Evolutionary conservation across 2,797 vertebrate genomes (phyloP), one percentile per base, ranked within the genome.

Genomic region (Poecilia wingei): DNA sequence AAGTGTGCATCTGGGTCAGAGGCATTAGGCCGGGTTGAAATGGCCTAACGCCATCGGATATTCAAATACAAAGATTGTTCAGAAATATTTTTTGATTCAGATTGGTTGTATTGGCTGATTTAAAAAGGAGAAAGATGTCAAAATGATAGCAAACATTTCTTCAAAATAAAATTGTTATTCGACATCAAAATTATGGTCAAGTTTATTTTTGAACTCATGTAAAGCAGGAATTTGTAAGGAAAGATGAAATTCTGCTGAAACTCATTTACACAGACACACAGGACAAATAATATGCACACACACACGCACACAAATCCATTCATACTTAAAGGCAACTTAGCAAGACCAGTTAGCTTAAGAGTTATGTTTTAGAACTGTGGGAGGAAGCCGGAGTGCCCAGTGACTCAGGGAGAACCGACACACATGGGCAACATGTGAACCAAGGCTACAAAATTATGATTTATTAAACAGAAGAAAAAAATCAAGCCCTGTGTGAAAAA

Each of bases 1-100:
- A 71, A 68, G 73, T 77, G 51, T 78, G 64, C 72, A 64, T 79
- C 77, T 70, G 78, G 86, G 82, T 90, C 81, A 89, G 68, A 70
- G 6, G 25, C 1, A 6, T 36, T 33, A 36, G 61, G 18, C 16
- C 0, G 28, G 8, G 3, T 64, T 4, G 3, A 70, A 70, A 28
- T 45, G 1, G 31, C 31, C 31, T 31, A 45, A 14, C 2, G 45
- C 25, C 0, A 45, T 7, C 28, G 8, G 10, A n/a, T n/a, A 13
- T 45, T 70, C 68, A 20, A 39, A 6, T 39, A 41, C 39, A 25
- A n/a, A n/a, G 68, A 70, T 16, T 25, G 4, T 43, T 41, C 39
- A 43, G 10, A n/a, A 43, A 43, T 69, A 69, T 16, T 22, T 68
- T 70, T n/a, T n/a, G 43, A 70, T 1, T n/a, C 12, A 45, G 10